phyloP scores from a whole-genome alignment of 2,797 vertebrate species.

The Catostomus latipinnis region DNA sequence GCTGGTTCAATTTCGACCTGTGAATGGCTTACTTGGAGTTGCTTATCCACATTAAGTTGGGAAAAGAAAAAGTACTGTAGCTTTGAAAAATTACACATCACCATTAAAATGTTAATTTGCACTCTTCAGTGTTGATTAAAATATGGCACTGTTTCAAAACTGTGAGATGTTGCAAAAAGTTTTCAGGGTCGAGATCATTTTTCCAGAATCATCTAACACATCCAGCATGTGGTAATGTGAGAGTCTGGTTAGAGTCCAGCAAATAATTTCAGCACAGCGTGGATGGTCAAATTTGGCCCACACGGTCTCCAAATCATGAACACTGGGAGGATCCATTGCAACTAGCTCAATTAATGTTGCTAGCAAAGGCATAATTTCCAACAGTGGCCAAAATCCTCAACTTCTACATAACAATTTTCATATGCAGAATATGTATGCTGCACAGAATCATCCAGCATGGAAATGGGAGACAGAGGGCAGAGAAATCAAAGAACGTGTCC shows the following conservation, averaged over 20 bases:
- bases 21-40: too few species aligned
- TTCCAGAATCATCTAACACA: slow-evolving; percentile 37
- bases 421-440: not conserved
- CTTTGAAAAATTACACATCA: too few species aligned
- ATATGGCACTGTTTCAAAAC: slow-evolving; percentile 32
- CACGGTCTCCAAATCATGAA: slow-evolving; percentile 42
- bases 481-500: slow-evolving; percentile 76
- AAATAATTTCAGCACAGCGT: slow-evolving; percentile 50
- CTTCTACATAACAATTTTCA: not conserved
- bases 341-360: slow-evolving; percentile 4
- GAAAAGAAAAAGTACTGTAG: too few species aligned
- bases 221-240: slow-evolving; percentile 38
- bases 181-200: slow-evolving; percentile 33
- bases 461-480: slow-evolving; percentile 37
- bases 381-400: slow-evolving; percentile 5
- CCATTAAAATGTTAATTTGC: not conserved
- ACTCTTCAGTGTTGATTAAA: slow-evolving; percentile 17
- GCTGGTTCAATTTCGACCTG: too few species aligned
- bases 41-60: too few species aligned
- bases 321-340: not conserved
- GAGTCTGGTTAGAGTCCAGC: slow-evolving; percentile 48
- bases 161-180: slow-evolving; percentile 24
- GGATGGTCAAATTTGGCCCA: slow-evolving; percentile 50
- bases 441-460: slow-evolving; percentile 24
- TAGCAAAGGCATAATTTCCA: not conserved